Evolutionary conservation across 2,113 vertebrate species (phyloP).

Genomic region (Charina bottae): DNA sequence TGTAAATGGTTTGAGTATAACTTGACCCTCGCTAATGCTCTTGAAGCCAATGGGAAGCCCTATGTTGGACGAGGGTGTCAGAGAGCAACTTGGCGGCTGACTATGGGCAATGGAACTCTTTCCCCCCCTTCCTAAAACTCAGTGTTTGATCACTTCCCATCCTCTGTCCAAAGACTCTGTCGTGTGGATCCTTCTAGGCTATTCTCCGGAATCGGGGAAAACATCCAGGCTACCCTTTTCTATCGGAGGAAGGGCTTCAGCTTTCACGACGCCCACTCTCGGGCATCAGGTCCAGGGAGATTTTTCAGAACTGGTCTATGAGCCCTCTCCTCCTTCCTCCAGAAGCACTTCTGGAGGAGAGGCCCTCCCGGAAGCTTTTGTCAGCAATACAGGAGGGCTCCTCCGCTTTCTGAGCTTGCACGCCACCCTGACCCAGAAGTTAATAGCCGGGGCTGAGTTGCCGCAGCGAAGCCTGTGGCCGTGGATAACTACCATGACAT

Average conservation of each 20-base stretch:
- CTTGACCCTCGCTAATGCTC: background rate
- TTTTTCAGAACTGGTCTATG: background rate
- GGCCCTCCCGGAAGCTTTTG: background rate
- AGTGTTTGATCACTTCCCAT: background rate
- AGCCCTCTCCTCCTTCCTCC: background rate
- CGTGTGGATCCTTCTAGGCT: background rate
- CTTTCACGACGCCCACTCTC: background rate
- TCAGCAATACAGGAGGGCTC: background rate
- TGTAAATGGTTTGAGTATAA: background rate
- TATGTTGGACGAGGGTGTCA: background rate
- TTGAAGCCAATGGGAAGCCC: background rate
- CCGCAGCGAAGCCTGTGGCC: background rate
- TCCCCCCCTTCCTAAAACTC: background rate
- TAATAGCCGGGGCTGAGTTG: background rate
- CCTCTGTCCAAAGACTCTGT: background rate
- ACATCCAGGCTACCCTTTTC: background rate
- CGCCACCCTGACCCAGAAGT: background rate
- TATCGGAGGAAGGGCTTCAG: background rate
- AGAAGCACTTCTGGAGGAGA: conserved; percentile 3
- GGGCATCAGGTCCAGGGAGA: background rate
- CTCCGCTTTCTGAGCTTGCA: background rate
- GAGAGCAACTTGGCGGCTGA: background rate
- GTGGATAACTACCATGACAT: background rate
- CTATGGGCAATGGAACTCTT: background rate
- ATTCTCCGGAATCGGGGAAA: background rate